Base-by-base conservation (phyloP, 2,113 vertebrate genomes). In the Helogale parvula region DNA sequence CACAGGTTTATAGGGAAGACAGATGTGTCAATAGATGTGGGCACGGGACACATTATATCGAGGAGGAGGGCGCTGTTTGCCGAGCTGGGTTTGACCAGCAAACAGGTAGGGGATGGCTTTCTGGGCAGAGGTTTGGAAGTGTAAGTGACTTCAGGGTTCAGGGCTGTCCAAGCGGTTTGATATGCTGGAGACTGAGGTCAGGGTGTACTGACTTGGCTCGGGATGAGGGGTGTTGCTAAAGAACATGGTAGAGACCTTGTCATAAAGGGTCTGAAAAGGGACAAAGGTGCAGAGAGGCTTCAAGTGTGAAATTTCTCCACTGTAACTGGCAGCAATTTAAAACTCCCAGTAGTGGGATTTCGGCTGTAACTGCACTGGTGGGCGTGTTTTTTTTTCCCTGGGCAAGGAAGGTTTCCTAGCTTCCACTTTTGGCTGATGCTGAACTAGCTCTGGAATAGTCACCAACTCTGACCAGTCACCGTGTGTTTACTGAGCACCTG, bases 11-110 rank as follows among this genome's bases (percentile, higher is more conserved):
- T 11, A 45, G 27, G 25, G 35, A 8, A 90, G 83, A 19, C 31
- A 65, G 63, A 54, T 10, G 3, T 16, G 33, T 82, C 71, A 21
- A 72, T 11, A 17, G 19, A 16, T 31, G 10, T 25, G 52, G 31
- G 4, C 10, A 52, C 0, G 13, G 1, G 19, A 14, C 90, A 27
- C 0, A 14, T 21, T 63, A 27, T 4, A 19, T 19, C 13, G 12
- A 6, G 35, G 35, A 38, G 2, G 77, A 85, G 41, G 66, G 7
- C 50, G 29, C 3, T 63, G 29, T 63, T 72, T 33, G 31, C 72
- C 71, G 23, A 2, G 3, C 8, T 60, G 45, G 57, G 57, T 41
- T 84, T 50, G 69, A 33, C 14, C 57, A 23, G 50, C 21, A 77
- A 60, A 50, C 2, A 35, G 17, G 38, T 29, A 8, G 25, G 4